Evolutionary conservation across 2,888 invertebrate species (phyloP), one percentile per base, ranked within the genome.

Genomic region (Cristatella mucedo): DNA sequence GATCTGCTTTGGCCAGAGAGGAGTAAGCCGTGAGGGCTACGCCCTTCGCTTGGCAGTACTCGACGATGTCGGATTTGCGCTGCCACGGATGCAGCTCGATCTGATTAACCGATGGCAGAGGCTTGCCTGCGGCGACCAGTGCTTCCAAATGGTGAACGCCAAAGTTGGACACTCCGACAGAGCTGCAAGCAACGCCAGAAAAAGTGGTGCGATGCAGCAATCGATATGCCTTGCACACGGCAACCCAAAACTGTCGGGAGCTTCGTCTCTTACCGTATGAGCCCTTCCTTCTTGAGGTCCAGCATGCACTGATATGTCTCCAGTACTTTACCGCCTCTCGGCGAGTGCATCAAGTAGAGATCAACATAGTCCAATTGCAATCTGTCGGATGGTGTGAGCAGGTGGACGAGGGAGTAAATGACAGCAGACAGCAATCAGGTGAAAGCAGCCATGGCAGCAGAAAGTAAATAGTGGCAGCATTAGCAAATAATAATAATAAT

Each of bases 131-230:
- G n/a, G 43, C 34, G 21, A 44, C 45, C 43, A 57, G 41, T 5
- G 48, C 53, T 33, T 55, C 45, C 16, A 57, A 33, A 37, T 56
- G 56, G 1, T 46, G 47, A 3, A 56, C 44, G 21, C 49, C 52
- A 43, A 54, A 56, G 41, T 56, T 56, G 3, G 55, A 56, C 3
- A 54, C 55, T 5, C 56, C 55, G 2, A 54, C 45, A 3, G 56
- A 55, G 40, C 53, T 55, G 26, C 7, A 41, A 34, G 24, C n/a
- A n/a, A n/a, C n/a, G n/a, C n/a, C n/a, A n/a, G n/a, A n/a, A n/a
- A n/a, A n/a, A n/a, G n/a, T n/a, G n/a, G n/a, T n/a, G n/a, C n/a
- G n/a, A n/a, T n/a, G n/a, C n/a, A n/a, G n/a, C n/a, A n/a, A n/a
- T n/a, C n/a, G n/a, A n/a, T n/a, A n/a, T n/a, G n/a, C n/a, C n/a